These are phyloP conservation scores for Syngnathus rostellatus DNA, from an alignment of 2,797 vertebrate genomes.

Conservation along the genomic window DNA sequence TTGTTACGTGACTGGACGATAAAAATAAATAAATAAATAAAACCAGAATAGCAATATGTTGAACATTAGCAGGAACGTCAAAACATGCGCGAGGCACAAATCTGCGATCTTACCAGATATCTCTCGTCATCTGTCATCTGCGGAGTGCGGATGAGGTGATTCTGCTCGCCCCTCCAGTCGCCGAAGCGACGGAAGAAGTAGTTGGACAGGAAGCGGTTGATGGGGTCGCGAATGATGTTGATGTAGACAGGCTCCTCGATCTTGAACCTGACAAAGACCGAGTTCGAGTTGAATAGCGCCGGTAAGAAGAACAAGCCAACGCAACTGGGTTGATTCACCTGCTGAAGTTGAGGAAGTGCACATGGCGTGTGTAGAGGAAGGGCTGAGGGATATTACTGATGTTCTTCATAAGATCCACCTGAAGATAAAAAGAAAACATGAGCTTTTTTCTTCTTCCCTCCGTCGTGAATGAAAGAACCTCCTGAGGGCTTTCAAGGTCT, in stretches of 20 bases:
- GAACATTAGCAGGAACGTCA: no score
- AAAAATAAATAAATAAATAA: no score
- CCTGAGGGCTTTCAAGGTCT: constrained; percentile 28
- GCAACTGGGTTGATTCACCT: constrained; percentile 63
- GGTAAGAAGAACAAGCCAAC: background rate
- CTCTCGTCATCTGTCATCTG: constrained; percentile 98
- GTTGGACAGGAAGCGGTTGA: constrained; percentile 94
- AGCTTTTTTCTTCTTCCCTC: constrained; percentile 22
- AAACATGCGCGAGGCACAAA: background rate
- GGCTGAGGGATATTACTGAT: constrained; percentile 91
- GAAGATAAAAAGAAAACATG: constrained; percentile 21
- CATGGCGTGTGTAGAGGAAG: constrained; percentile 95
- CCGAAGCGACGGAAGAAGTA: constrained; percentile 99
- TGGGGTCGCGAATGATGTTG: constrained; percentile 96
- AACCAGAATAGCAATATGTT: no score
- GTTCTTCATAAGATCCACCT: constrained; percentile 97
- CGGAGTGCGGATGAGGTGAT: constrained; percentile 95
- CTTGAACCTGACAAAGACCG: constrained; percentile 75
- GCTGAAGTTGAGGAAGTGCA: constrained; percentile 99
- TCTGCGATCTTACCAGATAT: constrained; percentile 81
- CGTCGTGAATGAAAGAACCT: constrained; percentile 7
- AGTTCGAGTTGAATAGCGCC: background rate
- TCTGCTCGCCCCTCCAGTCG: constrained; percentile 97
- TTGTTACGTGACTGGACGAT: no score
- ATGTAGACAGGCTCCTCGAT: constrained; percentile 96